A percentile compares a stretch with the other conserved stretches of the same genome.
Conservation (phyloP, 2,113 vertebrate genomes). For the Phylloscopus trochilus region DNA sequence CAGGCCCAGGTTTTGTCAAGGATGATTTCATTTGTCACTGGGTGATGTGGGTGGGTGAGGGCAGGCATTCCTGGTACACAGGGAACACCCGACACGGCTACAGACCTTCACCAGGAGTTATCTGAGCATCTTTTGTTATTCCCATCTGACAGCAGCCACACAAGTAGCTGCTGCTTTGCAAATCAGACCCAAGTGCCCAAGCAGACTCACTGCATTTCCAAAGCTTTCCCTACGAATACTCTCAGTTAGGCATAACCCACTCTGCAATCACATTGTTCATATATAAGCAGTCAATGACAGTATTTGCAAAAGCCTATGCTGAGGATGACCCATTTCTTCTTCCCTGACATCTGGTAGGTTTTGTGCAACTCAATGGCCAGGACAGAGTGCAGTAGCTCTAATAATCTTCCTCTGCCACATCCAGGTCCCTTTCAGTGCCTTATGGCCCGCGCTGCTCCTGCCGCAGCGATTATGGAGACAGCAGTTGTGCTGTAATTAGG, state of each 20-base stretch:
- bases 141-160: not conserved
- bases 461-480: slow-evolving; percentile 63
- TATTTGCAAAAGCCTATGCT: not conserved
- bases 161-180: not conserved
- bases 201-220: not conserved
- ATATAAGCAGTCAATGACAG: not conserved
- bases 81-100: not conserved
- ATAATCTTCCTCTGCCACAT: slow-evolving; percentile 26
- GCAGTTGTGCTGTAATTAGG: slow-evolving; percentile 71
- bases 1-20: not conserved
- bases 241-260: not conserved
- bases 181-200: not conserved
- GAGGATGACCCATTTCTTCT: slow-evolving; percentile 30
- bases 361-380: not conserved
- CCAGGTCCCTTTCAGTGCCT: slow-evolving; percentile 46
- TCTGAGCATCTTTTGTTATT: not conserved
- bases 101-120: not conserved
- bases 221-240: not conserved
- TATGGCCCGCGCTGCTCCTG: slow-evolving; percentile 52
- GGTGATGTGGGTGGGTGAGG: not conserved
- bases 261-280: not conserved
- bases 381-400: slow-evolving; percentile 10
- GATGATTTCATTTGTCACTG: not conserved
- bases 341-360: slow-evolving; percentile 60
- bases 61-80: not conserved